Conservation (phyloP, 2,888 invertebrate species). For the Thera obeliscata region DNA sequence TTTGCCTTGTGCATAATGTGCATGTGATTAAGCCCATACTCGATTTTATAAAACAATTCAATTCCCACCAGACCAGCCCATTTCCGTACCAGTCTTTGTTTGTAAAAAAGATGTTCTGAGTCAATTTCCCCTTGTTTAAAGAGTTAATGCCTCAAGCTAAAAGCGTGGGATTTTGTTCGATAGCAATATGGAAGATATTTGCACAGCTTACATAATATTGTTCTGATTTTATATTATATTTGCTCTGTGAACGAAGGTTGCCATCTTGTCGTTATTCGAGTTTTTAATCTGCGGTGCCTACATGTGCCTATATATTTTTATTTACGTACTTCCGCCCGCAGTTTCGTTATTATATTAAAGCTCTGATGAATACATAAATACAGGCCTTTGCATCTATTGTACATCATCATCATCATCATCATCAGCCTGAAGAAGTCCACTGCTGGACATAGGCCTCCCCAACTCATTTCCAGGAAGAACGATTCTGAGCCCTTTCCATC, state of each 20-base stretch:
- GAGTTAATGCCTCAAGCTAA: conserved; percentile 12
- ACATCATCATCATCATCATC: no score
- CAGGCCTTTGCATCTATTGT: no score
- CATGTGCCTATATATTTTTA: neutral
- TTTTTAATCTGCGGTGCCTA: neutral
- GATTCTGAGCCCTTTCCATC: no score
- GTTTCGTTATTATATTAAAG: no score
- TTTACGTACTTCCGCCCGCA: no score
- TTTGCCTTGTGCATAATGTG: neutral
- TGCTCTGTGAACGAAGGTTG: conserved; percentile 1
- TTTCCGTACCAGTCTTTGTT: conserved; percentile 14
- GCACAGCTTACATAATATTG: conserved; percentile 16
- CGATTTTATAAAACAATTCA: conserved; percentile 4
- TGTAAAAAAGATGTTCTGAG: conserved; percentile 21
- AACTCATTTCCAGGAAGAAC: no score
- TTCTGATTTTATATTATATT: conserved; percentile 10
- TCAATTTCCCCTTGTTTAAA: conserved; percentile 29
- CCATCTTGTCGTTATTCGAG: neutral
- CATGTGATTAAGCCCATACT: neutral
- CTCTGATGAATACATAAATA: no score
- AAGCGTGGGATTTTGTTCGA: conserved; percentile 21
- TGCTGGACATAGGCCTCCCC: no score
- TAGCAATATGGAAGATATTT: conserved; percentile 23
- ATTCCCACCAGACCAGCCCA: conserved; percentile 5
- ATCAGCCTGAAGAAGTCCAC: no score